Evolutionary conservation across 2,888 invertebrate species (phyloP).

Genomic region (Aphidoletes aphidimyza): DNA sequence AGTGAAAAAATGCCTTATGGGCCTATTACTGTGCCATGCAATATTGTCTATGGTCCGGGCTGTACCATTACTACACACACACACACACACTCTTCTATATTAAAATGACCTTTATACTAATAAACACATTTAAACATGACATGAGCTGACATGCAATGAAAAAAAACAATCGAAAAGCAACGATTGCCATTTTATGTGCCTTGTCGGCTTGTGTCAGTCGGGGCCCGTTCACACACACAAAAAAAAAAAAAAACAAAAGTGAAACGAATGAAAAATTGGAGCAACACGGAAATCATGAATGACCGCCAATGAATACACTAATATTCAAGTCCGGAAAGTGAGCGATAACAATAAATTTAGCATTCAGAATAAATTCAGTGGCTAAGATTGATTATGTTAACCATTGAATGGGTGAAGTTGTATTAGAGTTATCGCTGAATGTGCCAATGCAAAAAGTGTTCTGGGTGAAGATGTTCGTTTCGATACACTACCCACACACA

Average conservation of each 20-base stretch:
- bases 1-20: neutral
- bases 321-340: slow-evolving; percentile 1
- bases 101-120: slow-evolving; percentile 29
- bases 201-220: too few species aligned
- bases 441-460: neutral
- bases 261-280: neutral
- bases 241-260: neutral
- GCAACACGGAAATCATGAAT: slow-evolving; percentile 28
- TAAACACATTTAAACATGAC: neutral
- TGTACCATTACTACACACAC: too few species aligned
- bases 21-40: neutral
- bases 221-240: neutral
- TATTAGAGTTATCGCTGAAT: neutral
- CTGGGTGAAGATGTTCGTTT: neutral
- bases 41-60: slow-evolving; percentile 37
- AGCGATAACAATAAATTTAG: neutral
- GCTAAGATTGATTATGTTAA: slow-evolving; percentile 1
- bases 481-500: neutral
- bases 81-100: slow-evolving; percentile 9
- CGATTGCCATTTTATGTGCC: neutral
- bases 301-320: neutral
- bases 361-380: slow-evolving; percentile 41
- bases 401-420: neutral
- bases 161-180: slow-evolving; percentile 11
- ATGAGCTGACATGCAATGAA: neutral